These are phyloP conservation scores for Anastrepha ludens DNA, from an alignment of 1,140 invertebrate species.

Conservation along the genomic window DNA sequence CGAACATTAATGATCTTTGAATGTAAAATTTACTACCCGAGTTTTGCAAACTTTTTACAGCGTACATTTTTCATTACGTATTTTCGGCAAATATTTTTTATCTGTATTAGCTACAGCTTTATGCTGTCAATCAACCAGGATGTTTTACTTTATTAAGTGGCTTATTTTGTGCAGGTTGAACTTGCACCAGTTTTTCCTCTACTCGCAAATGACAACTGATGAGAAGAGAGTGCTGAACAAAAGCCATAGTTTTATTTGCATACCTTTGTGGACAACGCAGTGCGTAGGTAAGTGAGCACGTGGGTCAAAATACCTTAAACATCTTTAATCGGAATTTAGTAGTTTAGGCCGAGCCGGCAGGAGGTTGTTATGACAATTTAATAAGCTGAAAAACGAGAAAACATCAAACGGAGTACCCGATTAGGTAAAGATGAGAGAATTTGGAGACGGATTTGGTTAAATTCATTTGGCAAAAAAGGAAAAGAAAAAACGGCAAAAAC, in stretches of 20 bases:
- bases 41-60: neutral
- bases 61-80: neutral
- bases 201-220: neutral
- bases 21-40: neutral
- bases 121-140: neutral
- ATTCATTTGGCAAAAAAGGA: neutral
- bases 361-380: constrained; percentile 29
- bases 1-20: neutral
- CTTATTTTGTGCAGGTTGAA: constrained; percentile 31
- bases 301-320: too few species aligned
- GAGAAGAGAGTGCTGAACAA: neutral
- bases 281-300: too few species aligned
- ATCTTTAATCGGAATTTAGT: too few species aligned
- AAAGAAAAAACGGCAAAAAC: neutral
- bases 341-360: neutral
- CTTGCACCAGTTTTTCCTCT: neutral
- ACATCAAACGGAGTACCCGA: too few species aligned
- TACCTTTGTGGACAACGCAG: neutral
- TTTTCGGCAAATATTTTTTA: neutral
- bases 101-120: neutral
- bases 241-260: neutral
- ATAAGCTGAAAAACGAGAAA: neutral
- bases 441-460: neutral
- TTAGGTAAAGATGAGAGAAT: too few species aligned
- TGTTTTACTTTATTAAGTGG: constrained; percentile 16